These are phyloP conservation scores for Erannis defoliaria DNA, from an alignment of 2,888 invertebrate genomes.

Conservation along the genomic window DNA sequence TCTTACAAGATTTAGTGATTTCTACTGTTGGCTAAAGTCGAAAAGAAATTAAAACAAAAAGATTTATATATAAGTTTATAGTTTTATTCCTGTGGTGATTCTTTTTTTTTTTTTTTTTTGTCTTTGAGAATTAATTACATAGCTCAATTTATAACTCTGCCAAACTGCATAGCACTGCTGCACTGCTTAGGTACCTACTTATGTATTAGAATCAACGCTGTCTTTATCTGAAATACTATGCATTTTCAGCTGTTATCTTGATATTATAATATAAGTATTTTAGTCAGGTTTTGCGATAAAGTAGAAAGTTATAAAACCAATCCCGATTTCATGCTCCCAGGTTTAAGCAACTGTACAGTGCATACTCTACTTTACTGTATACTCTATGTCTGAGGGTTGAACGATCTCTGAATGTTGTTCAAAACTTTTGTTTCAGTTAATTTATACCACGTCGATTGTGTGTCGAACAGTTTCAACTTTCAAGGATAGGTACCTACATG, in stretches of 20 bases:
- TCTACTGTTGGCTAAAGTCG: no score
- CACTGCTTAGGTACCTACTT: no score
- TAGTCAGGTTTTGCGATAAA: constrained; percentile 19
- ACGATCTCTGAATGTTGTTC: constrained; percentile 6
- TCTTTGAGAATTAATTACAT: no score
- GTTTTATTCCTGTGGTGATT: no score
- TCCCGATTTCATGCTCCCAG: constrained; percentile 18
- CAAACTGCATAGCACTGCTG: no score
- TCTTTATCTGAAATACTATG: not conserved
- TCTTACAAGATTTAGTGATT: no score
- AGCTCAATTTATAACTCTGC: no score
- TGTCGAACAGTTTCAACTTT: not conserved
- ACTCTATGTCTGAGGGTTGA: constrained; percentile 12
- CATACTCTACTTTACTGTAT: constrained; percentile 1
- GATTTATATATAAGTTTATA: no score
- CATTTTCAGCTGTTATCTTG: not conserved
- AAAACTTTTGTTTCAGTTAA: constrained; percentile 7
- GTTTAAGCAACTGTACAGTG: no score
- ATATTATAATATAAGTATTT: not conserved
- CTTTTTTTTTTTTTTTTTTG: no score
- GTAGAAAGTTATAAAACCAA: constrained; percentile 20
- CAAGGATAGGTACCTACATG: not conserved
- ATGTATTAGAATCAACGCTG: not conserved
- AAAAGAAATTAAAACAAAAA: no score
- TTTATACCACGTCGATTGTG: constrained; percentile 7